Percentiles rank a stretch among this genome's conserved stretches.
Evolutionary conservation across 2,113 vertebrate species (phyloP).

Genomic region (Polypterus bichir): DNA sequence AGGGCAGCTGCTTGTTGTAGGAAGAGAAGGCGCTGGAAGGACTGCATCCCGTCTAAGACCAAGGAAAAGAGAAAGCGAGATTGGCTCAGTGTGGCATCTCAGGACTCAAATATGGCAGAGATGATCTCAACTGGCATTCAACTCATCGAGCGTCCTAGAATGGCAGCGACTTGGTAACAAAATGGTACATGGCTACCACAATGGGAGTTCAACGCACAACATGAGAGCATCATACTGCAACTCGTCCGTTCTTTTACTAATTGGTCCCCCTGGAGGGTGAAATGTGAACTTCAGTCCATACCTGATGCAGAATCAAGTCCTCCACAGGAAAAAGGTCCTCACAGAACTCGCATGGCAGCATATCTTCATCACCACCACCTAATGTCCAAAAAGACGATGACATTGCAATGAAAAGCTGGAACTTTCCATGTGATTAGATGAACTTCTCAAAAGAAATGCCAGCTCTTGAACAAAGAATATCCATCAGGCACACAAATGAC

Average conservation of each 20-base stretch:
- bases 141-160: background rate
- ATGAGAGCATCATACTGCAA: background rate
- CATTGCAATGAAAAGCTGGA: too few species aligned
- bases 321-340: conserved; percentile 86
- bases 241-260: background rate
- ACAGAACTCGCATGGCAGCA: conserved; percentile 93
- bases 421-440: too few species aligned
- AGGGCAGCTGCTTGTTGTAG: conserved; percentile 57
- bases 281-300: conserved; percentile 26
- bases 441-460: too few species aligned
- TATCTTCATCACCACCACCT: conserved; percentile 33
- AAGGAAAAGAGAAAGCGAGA: background rate
- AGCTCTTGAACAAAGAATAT: too few species aligned
- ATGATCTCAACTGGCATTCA: background rate
- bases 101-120: background rate
- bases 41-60: conserved; percentile 73
- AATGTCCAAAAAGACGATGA: too few species aligned
- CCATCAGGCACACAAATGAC: too few species aligned
- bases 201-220: background rate
- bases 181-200: background rate
- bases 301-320: conserved; percentile 91
- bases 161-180: conserved; percentile 1
- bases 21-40: conserved; percentile 71
- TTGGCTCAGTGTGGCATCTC: background rate
- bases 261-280: background rate